These are phyloP conservation scores for Tenrec ecaudatus DNA, from an alignment of 2,113 vertebrate species.

Conservation along the genomic window DNA sequence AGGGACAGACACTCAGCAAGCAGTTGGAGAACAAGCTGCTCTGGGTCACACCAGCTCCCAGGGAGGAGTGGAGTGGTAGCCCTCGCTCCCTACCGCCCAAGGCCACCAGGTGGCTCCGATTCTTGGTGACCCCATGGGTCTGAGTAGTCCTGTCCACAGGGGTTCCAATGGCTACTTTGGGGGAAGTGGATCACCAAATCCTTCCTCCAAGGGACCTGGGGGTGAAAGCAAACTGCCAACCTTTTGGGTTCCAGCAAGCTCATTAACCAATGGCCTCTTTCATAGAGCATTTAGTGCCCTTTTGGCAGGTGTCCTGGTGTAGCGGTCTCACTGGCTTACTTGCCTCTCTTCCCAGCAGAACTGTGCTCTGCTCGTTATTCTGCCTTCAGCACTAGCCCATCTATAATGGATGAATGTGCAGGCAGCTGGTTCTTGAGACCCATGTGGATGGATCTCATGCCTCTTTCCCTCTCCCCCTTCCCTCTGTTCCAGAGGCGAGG, in stretches of 20 bases:
- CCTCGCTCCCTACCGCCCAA: neutral
- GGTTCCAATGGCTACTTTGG: neutral
- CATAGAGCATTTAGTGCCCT: neutral
- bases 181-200: neutral
- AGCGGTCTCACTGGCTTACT: neutral
- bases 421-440: neutral
- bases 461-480: neutral
- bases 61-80: neutral
- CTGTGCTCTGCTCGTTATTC: neutral
- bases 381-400: neutral
- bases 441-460: neutral
- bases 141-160: neutral
- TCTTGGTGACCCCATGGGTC: neutral
- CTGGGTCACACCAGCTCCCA: neutral
- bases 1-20: neutral
- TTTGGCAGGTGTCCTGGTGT: neutral
- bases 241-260: neutral
- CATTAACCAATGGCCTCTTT: neutral
- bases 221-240: neutral
- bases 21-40: accelerated
- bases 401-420: neutral
- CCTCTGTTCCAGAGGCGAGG: neutral
- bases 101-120: neutral
- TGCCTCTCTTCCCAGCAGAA: neutral
- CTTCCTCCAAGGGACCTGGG: neutral